These are phyloP conservation scores for Scrobipalpa costella DNA, from an alignment of 2,888 invertebrate genomes.

Conservation along the genomic window DNA sequence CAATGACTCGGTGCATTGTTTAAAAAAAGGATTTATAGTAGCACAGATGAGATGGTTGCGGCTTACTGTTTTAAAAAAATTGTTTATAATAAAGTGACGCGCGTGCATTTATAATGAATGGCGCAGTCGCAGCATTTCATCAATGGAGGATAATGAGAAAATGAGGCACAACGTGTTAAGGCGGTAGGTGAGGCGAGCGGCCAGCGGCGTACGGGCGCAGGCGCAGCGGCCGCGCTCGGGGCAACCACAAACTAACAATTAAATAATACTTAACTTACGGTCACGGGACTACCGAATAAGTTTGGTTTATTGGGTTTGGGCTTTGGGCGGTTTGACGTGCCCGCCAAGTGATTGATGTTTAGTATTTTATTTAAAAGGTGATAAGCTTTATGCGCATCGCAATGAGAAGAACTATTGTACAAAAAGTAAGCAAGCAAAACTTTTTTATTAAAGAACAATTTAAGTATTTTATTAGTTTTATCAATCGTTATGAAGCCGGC, in stretches of 20 bases:
- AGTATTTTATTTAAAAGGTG: constrained; percentile 42
- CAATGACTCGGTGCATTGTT: constrained; percentile 59
- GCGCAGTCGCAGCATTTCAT: not conserved
- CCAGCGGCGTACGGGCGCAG: constrained; percentile 30
- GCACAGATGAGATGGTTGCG: constrained; percentile 60
- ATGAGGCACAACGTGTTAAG: constrained; percentile 30
- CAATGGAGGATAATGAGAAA: constrained; percentile 44
- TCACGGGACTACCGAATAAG: constrained; percentile 76
- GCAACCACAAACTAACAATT: constrained; percentile 71
- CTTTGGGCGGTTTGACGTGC: constrained; percentile 73
- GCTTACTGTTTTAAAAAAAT: constrained; percentile 53
- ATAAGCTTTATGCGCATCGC: constrained; percentile 46
- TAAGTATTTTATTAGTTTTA: constrained; percentile 15
- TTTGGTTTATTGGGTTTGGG: constrained; percentile 69
- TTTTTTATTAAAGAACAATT: not conserved
- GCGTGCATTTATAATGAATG: constrained; percentile 25
- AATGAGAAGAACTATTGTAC: constrained; percentile 36
- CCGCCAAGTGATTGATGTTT: constrained; percentile 65
- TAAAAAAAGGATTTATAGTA: constrained; percentile 69
- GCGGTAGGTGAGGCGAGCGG: constrained; percentile 36
- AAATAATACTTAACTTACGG: constrained; percentile 77
- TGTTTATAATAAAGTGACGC: constrained; percentile 35
- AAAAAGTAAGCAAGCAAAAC: not conserved
- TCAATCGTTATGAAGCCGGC: constrained; percentile 14
- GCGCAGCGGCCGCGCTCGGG: constrained; percentile 57